Evolutionary conservation across 2,888 invertebrate species (phyloP).

Genomic region (Heliconius erato): DNA sequence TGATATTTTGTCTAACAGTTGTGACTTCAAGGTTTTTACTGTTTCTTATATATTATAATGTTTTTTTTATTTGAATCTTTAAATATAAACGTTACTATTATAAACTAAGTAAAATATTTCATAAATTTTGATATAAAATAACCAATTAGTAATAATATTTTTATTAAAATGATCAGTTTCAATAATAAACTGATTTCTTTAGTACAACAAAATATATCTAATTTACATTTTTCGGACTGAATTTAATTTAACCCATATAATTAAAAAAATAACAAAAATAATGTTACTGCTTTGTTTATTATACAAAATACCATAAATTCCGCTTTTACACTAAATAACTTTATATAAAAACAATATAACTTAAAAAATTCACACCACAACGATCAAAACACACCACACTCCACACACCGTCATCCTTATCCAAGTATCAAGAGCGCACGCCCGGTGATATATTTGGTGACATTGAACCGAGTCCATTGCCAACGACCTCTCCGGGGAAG

Average conservation of each 20-base stretch:
- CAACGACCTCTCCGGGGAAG: constrained; percentile 85
- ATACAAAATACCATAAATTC: neutral
- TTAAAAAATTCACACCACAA: neutral
- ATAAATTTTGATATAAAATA: neutral
- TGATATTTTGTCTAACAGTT: constrained; percentile 66
- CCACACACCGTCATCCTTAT: constrained; percentile 34
- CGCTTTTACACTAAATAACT: neutral
- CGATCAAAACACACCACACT: constrained; percentile 22
- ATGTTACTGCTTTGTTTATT: neutral
- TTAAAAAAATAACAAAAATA: neutral
- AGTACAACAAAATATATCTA: neutral
- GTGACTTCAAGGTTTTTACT: constrained; percentile 43
- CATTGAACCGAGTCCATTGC: constrained; percentile 86
- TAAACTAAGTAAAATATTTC: neutral
- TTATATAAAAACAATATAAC: neutral
- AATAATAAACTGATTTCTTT: neutral
- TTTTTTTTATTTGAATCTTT: too few relatives aligned
- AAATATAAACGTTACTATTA: neutral
- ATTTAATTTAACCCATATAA: neutral
- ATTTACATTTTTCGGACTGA: neutral
- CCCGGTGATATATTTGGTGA: constrained; percentile 85
- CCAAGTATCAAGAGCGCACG: constrained; percentile 67
- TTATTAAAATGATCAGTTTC: neutral
- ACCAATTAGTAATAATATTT: neutral
- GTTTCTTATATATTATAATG: neutral